Base-by-base conservation (phyloP, 2,888 invertebrate genomes). In the Pseudococcus viburni region DNA sequence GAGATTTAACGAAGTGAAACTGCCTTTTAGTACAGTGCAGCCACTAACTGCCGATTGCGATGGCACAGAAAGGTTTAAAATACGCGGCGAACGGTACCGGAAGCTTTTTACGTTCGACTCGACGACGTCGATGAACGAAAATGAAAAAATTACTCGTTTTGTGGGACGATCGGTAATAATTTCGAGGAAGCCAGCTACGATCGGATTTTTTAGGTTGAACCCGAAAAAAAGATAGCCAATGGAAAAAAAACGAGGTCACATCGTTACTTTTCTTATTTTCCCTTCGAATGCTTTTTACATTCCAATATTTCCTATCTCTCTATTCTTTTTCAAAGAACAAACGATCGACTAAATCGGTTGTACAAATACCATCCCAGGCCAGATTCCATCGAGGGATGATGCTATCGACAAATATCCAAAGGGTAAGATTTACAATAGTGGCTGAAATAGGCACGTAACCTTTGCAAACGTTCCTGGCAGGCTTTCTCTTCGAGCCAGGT, bases 1-100 rank as follows among this genome's bases (percentile, higher is more conserved):
- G 73, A 73, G 73, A 73, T 73, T 73, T 73, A 73, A 73, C 73
- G 73, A 73, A 73, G 73, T 73, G 73, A 73, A 73, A 73, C 73
- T 73, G 33, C 73, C 33, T 33, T 33, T 73, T 33, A 33, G 73
- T 73, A 17, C 17, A 26, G 22, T 17, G 8, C 11, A 11, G 22
- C n/a, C n/a, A 15, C n/a, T 12, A n/a, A n/a, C 17, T n/a, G n/a
- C 15, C 7, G 8, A 22, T 64, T 9, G 64, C 19, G 19, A 5
- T 0, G 19, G 59, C 7, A 19, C 9, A 64, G 55, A n/a, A 51
- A 55, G 55, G 55, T 55, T 55, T 55, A 55, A 55, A n/a, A 55
- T 55, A 9, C 22, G 64, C 64, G n/a, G 1, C 9, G 64, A 22
- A 3, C n/a, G n/a, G 68, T 73, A 73, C 73, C 73, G 73, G 73